Evolutionary conservation across 2,888 invertebrate species (phyloP), one percentile per base, ranked within the genome.

Genomic region (Pollenia amentaria): DNA sequence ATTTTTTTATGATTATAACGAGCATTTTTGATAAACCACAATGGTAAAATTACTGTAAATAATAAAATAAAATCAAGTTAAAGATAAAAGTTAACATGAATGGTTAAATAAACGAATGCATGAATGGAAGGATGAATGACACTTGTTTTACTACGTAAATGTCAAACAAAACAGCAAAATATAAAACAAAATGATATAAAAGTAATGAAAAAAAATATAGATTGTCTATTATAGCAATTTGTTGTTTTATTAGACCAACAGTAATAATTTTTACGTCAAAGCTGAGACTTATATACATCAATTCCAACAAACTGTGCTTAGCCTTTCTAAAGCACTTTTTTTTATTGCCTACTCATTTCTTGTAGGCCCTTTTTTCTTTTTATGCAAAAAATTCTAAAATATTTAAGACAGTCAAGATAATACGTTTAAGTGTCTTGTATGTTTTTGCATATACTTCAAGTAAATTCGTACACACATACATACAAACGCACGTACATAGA

Each of bases 31-130:
- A 16, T 44, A 53, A 82, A 60, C 75, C 75, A 29, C 75, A 82
- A 60, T 53, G 51, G 29, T 2, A 67, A 75, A 69, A 51, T 48
- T 51, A 44, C 44, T 40, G 38, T 69, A 42, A 73, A 67, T 81
- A 51, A n/a, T 1, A 42, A 82, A 82, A 82, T 75, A 48, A 60
- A 81, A 69, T 81, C 16, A 65, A 57, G 21, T 40, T 1, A 57
- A 48, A 65, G 16, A 72, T 18, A 79, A 72, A 4, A 73, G 40
- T n/a, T 62, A 65, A 73, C 69, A 75, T 69, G 42, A 70, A 60
- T 42, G 51, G 8, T 48, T 69, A 12, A 44, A 38, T 57, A 48
- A 70, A 62, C 7, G 16, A 62, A 42, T 38, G 12, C 29, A 46
- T 29, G 12, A 29, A 21, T 42, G 44, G 16, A 62, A 14, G 14